These are phyloP conservation scores for Drosophila navojoa DNA, from an alignment of 1,140 invertebrate genomes.

Conservation along the genomic window DNA sequence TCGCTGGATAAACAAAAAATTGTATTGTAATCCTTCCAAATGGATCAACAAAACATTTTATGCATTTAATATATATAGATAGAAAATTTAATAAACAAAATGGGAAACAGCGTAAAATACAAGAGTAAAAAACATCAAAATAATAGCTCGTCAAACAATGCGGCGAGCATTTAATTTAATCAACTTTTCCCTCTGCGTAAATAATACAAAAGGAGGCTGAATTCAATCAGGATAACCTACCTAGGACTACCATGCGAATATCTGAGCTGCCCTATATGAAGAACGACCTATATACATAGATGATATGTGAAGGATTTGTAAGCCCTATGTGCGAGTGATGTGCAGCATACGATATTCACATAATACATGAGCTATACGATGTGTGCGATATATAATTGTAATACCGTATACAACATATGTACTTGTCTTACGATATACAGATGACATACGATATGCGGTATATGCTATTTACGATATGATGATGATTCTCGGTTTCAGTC, in stretches of 20 bases:
- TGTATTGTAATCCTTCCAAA: no score
- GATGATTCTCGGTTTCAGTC: neutral
- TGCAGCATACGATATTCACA: neutral
- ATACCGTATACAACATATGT: no score
- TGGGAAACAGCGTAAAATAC: neutral
- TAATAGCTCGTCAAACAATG: constrained; percentile 50
- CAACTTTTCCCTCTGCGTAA: constrained; percentile 50
- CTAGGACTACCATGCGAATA: no score
- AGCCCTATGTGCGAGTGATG: neutral
- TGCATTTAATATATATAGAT: neutral
- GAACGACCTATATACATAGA: no score
- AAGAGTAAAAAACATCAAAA: constrained; percentile 29
- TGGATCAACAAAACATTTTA: neutral
- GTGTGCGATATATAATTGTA: no score
- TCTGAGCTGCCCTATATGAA: no score
- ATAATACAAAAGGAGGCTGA: constrained; percentile 28
- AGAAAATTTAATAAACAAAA: constrained; percentile 9
- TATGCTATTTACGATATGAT: neutral
- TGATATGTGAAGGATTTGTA: neutral
- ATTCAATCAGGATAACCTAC: constrained; percentile 34
- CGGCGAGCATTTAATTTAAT: constrained; percentile 60
- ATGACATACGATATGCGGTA: neutral
- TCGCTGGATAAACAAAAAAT: constrained; percentile 14
- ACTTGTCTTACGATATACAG: neutral
- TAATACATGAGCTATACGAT: neutral